Conservation (phyloP, 2,888 invertebrate genomes). For the Allophyes oxyacanthae region DNA sequence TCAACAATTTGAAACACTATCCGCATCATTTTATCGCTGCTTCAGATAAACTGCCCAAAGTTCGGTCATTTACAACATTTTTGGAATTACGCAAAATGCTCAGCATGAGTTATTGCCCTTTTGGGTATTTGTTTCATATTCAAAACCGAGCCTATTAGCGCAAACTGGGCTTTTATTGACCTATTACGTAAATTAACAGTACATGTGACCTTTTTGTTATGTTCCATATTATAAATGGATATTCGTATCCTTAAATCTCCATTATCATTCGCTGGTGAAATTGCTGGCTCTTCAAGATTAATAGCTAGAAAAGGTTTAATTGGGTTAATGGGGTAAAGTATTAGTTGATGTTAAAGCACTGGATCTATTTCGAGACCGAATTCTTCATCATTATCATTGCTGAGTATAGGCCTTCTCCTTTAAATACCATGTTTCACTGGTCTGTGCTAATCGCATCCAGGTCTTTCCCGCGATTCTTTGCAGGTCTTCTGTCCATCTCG, state of each 20-base stretch:
- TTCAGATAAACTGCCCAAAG: constrained; percentile 28
- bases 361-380: constrained; percentile 1
- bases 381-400: constrained; percentile 3
- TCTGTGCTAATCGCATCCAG: no score
- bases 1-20: constrained; percentile 32
- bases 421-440: no score
- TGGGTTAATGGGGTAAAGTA: constrained; percentile 26
- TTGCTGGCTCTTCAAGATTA: constrained; percentile 42
- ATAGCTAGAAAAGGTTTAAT: constrained; percentile 45
- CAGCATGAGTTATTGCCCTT: constrained; percentile 62
- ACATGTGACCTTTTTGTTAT: constrained; percentile 56
- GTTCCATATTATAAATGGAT: constrained; percentile 51
- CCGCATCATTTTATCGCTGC: constrained; percentile 13
- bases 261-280: constrained; percentile 45
- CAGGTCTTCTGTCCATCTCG: no score
- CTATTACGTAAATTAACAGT: constrained; percentile 66
- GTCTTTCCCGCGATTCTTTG: no score
- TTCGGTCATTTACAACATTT: constrained; percentile 60
- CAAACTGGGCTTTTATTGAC: constrained; percentile 62
- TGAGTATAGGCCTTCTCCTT: no score
- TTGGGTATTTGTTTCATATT: constrained; percentile 64
- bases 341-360: constrained; percentile 24
- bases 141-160: constrained; percentile 63
- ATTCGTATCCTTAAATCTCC: constrained; percentile 50
- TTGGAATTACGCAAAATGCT: constrained; percentile 62